These are phyloP conservation scores for Dermatemys mawii DNA, from an alignment of 2,113 vertebrate genomes.

Conservation along the genomic window DNA sequence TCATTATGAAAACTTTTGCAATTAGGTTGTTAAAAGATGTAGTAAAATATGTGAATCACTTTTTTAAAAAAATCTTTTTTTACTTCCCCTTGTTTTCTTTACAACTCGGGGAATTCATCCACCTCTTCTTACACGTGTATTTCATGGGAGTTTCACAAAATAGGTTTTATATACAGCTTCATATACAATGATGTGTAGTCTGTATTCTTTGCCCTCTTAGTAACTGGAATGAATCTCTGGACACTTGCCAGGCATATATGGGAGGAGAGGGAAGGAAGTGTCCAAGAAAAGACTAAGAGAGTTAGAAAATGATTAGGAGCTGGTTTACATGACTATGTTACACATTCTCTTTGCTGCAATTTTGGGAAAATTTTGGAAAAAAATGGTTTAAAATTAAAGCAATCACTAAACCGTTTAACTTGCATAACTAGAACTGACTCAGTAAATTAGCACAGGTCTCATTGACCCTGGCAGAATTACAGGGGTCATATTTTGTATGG, in stretches of 20 bases:
- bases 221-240: slow-evolving; percentile 9
- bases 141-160: background rate
- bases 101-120: slow-evolving; percentile 39
- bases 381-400: slow-evolving; percentile 63
- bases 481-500: slow-evolving; percentile 47
- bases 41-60: slow-evolving; percentile 45
- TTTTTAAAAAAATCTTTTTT: slow-evolving; percentile 39
- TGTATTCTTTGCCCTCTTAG: background rate
- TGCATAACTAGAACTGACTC: slow-evolving; percentile 59
- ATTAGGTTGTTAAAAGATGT: slow-evolving; percentile 61
- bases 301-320: background rate
- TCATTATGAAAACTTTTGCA: slow-evolving; percentile 52
- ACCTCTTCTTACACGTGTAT: background rate
- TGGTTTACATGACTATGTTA: background rate
- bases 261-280: background rate
- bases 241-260: background rate
- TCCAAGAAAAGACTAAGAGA: background rate
- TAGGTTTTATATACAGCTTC: background rate
- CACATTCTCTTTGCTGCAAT: slow-evolving; percentile 31
- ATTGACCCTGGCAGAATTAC: slow-evolving; percentile 70
- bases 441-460: slow-evolving; percentile 60
- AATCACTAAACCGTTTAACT: slow-evolving; percentile 64
- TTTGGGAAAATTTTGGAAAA: slow-evolving; percentile 55
- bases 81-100: slow-evolving; percentile 57
- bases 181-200: accelerated